A percentile compares a stretch with the other conserved stretches of the same genome.
Evolutionary conservation across 2,113 vertebrate species (phyloP).

Genomic region (Chaetorhynchus papuensis): DNA sequence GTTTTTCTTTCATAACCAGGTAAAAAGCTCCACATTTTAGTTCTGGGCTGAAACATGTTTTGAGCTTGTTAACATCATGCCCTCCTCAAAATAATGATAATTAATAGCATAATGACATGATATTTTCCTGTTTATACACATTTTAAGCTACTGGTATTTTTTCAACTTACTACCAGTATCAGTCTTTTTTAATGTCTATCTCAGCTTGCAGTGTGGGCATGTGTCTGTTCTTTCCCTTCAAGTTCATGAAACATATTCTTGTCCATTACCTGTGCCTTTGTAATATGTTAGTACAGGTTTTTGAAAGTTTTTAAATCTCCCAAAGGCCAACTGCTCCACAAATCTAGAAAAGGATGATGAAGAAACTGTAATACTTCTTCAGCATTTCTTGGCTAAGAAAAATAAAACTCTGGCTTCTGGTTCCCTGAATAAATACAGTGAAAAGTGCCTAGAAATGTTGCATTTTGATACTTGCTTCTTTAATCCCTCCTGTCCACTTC

Average conservation of each 20-base stretch:
- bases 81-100: not conserved
- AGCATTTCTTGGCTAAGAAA: not conserved
- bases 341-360: not conserved
- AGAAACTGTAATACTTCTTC: not conserved
- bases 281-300: constrained; percentile 9
- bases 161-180: not conserved
- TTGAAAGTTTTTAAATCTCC: not conserved
- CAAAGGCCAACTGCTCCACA: not conserved
- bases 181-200: not conserved
- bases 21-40: not conserved
- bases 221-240: not conserved
- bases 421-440: not conserved
- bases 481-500: not conserved
- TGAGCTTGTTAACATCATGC: not conserved
- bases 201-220: not conserved
- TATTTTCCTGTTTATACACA: not conserved
- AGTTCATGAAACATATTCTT: not conserved
- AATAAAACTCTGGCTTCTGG: not conserved
- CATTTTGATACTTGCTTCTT: not conserved
- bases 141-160: not conserved
- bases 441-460: not conserved
- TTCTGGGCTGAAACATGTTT: not conserved
- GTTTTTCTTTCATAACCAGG: not conserved
- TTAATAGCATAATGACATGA: not conserved
- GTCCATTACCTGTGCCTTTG: not conserved